These are phyloP conservation scores for Gymnocephalus cernua DNA, from an alignment of 2,113 vertebrate species.

Conservation along the genomic window DNA sequence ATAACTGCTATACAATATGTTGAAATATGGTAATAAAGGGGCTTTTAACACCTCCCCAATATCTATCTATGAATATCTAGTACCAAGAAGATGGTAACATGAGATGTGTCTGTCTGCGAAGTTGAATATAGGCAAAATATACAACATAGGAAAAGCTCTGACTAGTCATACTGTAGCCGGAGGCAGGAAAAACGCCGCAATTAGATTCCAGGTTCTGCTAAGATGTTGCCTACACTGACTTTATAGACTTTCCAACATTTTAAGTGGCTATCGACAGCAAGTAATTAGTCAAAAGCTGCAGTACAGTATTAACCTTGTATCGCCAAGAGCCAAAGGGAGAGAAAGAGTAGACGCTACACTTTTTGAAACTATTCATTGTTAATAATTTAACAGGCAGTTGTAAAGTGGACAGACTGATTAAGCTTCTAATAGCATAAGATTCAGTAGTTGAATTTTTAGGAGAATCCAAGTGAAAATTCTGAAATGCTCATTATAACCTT, in stretches of 20 bases:
- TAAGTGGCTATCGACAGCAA: not conserved
- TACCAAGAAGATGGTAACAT: not conserved
- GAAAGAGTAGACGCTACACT: not conserved
- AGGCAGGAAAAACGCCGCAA: not conserved
- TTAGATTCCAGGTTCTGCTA: too few species aligned
- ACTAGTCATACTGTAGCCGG: not conserved
- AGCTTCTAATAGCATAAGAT: not conserved
- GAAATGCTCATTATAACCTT: not conserved
- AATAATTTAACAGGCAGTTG: slow-evolving; percentile 29
- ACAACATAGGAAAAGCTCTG: not conserved
- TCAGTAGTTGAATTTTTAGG: not conserved
- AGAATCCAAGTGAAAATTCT: slow-evolving; percentile 5
- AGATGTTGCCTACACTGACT: not conserved
- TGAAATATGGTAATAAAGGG: not conserved
- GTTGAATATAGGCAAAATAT: not conserved
- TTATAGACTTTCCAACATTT: not conserved
- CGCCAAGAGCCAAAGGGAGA: not conserved
- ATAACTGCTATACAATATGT: not conserved
- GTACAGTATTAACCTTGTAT: not conserved
- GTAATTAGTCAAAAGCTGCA: not conserved
- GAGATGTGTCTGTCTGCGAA: not conserved
- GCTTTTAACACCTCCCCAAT: not conserved
- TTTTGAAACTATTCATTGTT: not conserved
- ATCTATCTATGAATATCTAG: not conserved
- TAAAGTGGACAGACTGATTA: not conserved